Evolutionary conservation across 2,113 vertebrate genomes (phyloP).

Genomic region (Tricholaema leucomelas): DNA sequence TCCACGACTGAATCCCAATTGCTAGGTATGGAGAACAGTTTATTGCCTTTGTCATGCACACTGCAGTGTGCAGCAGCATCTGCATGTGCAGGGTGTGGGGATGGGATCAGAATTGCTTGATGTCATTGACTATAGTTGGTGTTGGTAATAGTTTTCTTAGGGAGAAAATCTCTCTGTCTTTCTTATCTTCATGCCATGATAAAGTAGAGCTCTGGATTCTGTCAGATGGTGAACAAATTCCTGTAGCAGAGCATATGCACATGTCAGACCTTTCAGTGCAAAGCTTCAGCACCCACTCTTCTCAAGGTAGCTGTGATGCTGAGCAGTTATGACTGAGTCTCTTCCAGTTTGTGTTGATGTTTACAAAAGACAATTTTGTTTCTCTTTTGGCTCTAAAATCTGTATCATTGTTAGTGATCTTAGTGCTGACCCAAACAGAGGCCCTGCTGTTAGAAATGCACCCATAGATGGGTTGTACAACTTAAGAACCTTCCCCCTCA

Average conservation of each 20-base stretch:
- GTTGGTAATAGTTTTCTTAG: neutral
- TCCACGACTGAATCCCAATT: neutral
- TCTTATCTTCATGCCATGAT: neutral
- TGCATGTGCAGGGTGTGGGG: neutral
- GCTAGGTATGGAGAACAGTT: neutral
- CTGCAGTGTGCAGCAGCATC: fast-evolving
- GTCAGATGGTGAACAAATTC: neutral
- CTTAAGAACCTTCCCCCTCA: neutral
- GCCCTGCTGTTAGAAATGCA: neutral
- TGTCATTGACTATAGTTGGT: neutral
- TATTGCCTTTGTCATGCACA: fast-evolving
- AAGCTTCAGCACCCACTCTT: neutral
- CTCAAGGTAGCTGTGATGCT: neutral
- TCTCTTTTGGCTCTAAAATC: neutral
- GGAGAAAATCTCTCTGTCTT: neutral
- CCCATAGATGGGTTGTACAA: neutral
- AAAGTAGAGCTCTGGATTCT: neutral
- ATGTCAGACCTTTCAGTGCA: neutral
- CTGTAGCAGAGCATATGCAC: neutral
- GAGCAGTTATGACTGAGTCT: neutral
- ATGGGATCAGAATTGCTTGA: neutral
- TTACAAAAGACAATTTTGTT: neutral
- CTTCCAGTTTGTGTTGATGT: neutral
- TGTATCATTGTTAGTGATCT: neutral
- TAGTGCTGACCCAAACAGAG: neutral